Base-by-base conservation (phyloP, 2,113 vertebrate species). In the Pleuronectes platessa region DNA sequence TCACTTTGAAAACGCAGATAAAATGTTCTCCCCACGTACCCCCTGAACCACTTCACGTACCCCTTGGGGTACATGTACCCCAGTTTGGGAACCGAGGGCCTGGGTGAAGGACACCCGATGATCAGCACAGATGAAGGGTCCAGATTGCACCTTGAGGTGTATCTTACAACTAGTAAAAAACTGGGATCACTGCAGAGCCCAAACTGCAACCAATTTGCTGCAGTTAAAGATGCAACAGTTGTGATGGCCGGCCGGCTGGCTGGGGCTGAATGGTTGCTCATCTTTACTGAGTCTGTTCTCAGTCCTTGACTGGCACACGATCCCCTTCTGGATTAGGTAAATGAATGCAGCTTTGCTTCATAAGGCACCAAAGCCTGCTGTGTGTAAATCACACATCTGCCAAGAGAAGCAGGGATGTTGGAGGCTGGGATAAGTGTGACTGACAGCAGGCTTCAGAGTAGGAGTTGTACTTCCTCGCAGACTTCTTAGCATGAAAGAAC, bases 301-400 rank as follows among this genome's bases (percentile, higher is more conserved):
- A 62, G 7, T 23, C 2, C 59, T 59, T 79, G 71, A 76, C 58
- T 75, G 58, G 21, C 64, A 53, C 49, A 49, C 8, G 53, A 77
- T 68, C 37, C 37, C 1, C 1, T 23, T 58, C 35, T 42, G 69
- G 68, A 76, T 53, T 2, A 70, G 66, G 49, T 20, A 42, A 67
- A 31, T 61, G 13, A 61, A 74, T 61, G 20, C 56, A 8, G 15
- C 37, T 0, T 18, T 1, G 0, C 45, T 55, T 64, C 40, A 65
- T 31, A 53, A 2, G 55, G 4, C 45, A 21, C 37, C 21, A 40
- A 14, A 66, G 20, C 18, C 42, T 10, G 4, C n/a, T 47, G 31
- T 53, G 69, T 64, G 20, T 14, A 55, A 55, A 67, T 68, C 53
- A 26, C 18, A 79, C 53, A 15, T 69, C 27, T 65, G 54, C 45